Evolutionary conservation across 2,113 vertebrate species (phyloP).

Genomic region (Alligator sinensis): DNA sequence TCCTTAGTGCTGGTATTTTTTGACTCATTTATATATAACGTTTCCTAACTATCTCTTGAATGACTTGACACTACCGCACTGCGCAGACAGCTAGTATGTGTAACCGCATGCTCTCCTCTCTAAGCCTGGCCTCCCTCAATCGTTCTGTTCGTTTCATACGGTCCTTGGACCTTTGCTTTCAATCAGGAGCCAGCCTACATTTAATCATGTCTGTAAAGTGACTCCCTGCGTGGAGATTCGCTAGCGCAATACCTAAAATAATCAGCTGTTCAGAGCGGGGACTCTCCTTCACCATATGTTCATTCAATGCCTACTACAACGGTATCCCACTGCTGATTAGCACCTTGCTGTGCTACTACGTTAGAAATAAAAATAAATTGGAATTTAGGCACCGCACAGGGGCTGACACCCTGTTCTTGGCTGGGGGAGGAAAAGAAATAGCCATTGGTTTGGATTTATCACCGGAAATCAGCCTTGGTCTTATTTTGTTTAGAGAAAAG

Average conservation of each 20-base stretch:
- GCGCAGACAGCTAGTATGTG: neutral
- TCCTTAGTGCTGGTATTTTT: neutral
- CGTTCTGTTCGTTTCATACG: neutral
- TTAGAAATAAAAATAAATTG: neutral
- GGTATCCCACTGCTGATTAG: neutral
- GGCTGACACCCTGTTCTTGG: neutral
- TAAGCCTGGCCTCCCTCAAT: neutral
- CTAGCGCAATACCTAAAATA: neutral
- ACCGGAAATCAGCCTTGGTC: neutral
- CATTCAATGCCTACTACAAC: neutral
- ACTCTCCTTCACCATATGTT: neutral
- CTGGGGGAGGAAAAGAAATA: neutral
- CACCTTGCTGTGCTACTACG: neutral
- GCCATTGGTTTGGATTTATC: neutral
- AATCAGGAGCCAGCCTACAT: neutral
- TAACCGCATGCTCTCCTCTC: neutral
- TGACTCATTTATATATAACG: neutral
- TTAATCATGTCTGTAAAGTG: neutral
- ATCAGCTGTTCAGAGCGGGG: neutral
- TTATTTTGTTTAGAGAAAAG: neutral
- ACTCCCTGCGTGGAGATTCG: neutral
- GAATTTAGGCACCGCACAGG: neutral
- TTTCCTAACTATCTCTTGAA: neutral
- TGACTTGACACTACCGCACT: neutral
- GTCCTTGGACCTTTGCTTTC: neutral